phyloP scores from a whole-genome alignment of 2,888 invertebrate species.

The Margaritifera margaritifera region DNA sequence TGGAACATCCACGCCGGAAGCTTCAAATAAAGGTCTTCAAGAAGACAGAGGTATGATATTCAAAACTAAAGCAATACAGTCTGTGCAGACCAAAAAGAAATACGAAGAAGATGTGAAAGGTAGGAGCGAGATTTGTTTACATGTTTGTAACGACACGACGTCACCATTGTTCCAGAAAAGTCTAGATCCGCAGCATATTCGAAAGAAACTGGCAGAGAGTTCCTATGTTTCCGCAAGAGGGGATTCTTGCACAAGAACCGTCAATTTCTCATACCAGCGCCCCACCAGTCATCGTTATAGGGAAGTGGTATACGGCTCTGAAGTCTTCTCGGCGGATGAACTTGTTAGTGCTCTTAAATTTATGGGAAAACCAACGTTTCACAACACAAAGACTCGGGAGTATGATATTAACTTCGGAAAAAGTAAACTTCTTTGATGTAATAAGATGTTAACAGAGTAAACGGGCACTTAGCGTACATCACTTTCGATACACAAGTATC shows the following conservation, averaged over 20 bases:
- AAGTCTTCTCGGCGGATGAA: slow-evolving; percentile 29
- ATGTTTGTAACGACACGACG: slow-evolving; percentile 53
- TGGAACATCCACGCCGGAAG: slow-evolving; percentile 4
- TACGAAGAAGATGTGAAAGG: slow-evolving; percentile 50
- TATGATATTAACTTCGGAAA: slow-evolving; percentile 26
- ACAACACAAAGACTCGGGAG: slow-evolving; percentile 15
- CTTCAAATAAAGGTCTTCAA: slow-evolving; percentile 4
- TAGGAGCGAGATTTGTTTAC: slow-evolving; percentile 52
- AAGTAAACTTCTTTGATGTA: no score
- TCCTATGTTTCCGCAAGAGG: not conserved
- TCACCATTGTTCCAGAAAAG: slow-evolving; percentile 54
- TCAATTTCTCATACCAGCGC: no score
- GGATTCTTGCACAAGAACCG: not conserved
- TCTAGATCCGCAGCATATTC: slow-evolving; percentile 25
- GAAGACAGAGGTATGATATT: slow-evolving; percentile 56
- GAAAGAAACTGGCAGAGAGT: not conserved
- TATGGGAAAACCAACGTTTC: slow-evolving; percentile 29
- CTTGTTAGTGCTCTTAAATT: slow-evolving; percentile 35
- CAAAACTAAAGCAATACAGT: slow-evolving; percentile 61
- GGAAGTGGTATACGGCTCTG: slow-evolving; percentile 30
- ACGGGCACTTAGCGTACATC: no score
- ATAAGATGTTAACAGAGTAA: no score
- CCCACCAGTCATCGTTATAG: no score
- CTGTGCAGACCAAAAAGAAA: slow-evolving; percentile 61
- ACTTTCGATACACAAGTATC: no score